Percentiles rank a stretch among this genome's conserved stretches.
Conservation (phyloP, 2,797 vertebrate genomes). For the Neomorphus geoffroyi region DNA sequence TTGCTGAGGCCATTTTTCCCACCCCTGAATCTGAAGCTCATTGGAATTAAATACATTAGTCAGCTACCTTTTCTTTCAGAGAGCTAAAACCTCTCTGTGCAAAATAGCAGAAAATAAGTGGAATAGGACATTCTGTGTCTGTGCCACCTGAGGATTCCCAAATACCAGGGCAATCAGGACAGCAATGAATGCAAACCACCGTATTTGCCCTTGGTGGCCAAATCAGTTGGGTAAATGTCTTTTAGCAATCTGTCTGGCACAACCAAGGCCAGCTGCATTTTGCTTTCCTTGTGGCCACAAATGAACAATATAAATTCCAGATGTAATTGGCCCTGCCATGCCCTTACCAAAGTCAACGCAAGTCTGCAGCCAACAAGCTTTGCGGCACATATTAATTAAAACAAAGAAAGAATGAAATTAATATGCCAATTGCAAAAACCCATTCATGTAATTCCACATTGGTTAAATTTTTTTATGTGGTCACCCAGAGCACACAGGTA, state of each 20-base stretch:
- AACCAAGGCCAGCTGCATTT: neutral
- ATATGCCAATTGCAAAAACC: neutral
- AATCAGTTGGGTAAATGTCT: neutral
- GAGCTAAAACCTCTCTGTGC: neutral
- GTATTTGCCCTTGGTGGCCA: neutral
- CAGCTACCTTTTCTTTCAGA: neutral
- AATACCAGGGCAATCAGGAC: neutral
- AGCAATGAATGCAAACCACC: neutral
- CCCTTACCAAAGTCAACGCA: slow-evolving; percentile 29
- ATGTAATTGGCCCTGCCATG: neutral
- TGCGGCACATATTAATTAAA: slow-evolving; percentile 41
- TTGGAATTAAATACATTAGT: neutral
- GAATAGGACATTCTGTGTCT: neutral
- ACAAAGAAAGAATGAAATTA: slow-evolving; percentile 6
- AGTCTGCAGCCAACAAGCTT: neutral
- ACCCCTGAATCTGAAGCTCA: neutral
- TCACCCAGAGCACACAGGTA: neutral
- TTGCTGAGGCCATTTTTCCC: neutral
- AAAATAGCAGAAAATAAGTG: neutral
- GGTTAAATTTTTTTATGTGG: neutral
- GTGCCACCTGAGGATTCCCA: neutral
- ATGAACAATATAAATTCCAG: neutral
- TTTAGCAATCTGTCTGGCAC: neutral
- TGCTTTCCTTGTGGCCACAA: neutral
- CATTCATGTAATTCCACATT: neutral